phyloP scores from a whole-genome alignment of 2,888 invertebrate species.

The Synergus laeviventris region DNA sequence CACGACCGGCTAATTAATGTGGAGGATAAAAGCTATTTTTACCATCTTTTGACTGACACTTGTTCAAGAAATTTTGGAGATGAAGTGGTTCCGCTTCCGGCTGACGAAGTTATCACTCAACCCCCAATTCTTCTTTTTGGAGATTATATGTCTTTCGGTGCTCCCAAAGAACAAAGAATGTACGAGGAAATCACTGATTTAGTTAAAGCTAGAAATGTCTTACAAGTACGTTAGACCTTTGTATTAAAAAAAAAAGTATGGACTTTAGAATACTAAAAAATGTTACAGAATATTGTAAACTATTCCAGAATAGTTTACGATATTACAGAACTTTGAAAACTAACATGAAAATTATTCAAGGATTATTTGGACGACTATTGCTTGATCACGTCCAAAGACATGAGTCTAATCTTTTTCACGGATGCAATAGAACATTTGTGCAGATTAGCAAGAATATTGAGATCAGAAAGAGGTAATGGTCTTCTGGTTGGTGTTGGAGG shows the following conservation, averaged over 20 bases:
- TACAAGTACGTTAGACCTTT: conserved; percentile 78
- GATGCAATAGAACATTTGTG: conserved; percentile 93
- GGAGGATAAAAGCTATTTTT: conserved; percentile 89
- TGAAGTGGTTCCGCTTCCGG: conserved; percentile 80
- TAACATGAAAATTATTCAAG: conserved; percentile 56
- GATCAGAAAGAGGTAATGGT: conserved; percentile 92
- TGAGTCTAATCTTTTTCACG: conserved; percentile 91
- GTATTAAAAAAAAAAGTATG: conserved; percentile 1
- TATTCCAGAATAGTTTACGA: not conserved
- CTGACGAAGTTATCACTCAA: conserved; percentile 77
- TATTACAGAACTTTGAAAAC: too few relatives aligned
- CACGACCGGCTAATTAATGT: conserved; percentile 91
- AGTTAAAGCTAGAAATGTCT: conserved; percentile 82
- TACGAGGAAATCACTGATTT: conserved; percentile 91
- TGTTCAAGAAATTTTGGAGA: conserved; percentile 82
- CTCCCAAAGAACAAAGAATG: conserved; percentile 83
- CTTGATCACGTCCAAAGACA: conserved; percentile 85
- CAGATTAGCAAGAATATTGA: conserved; percentile 88
- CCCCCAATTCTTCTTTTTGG: conserved; percentile 88
- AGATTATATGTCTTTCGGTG: conserved; percentile 88
- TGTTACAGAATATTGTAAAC: too few relatives aligned
- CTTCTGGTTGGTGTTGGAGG: conserved; percentile 93
- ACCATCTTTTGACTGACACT: conserved; percentile 82
- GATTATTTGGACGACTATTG: conserved; percentile 93
- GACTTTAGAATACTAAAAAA: too few relatives aligned